Evolutionary conservation across 1,140 invertebrate species (phyloP).

Genomic region (Grapholita molesta): DNA sequence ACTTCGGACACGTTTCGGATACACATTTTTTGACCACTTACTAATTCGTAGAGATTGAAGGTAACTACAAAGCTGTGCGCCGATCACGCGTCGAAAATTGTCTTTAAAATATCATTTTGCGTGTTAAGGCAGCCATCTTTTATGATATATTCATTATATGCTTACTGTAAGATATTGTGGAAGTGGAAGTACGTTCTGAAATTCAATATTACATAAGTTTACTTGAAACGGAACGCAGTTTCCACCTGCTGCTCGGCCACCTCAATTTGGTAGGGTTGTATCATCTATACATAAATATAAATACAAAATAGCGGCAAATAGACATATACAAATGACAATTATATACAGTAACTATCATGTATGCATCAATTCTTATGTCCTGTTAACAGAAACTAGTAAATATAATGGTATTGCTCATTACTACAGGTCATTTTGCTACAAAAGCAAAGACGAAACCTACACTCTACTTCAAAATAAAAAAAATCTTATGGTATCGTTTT

Average conservation of each 20-base stretch:
- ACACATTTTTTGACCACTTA: background rate
- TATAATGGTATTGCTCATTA: conserved; percentile 17
- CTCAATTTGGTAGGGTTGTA: conserved; percentile 60
- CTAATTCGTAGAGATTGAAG: background rate
- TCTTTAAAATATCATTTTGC: background rate
- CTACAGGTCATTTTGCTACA: conserved; percentile 20
- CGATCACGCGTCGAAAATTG: background rate
- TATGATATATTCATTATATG: background rate
- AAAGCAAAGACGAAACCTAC: conserved; percentile 31
- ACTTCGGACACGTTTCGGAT: conserved; percentile 5
- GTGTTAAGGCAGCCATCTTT: conserved; percentile 12
- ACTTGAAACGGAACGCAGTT: conserved; percentile 41
- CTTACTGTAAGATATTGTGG: background rate
- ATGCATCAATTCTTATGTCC: conserved; percentile 50
- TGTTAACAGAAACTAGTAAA: conserved; percentile 42
- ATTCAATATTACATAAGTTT: conserved; percentile 6
- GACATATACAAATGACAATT: conserved; percentile 58
- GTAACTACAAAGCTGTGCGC: background rate
- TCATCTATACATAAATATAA: conserved; percentile 53
- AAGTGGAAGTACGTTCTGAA: background rate
- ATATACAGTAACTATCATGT: conserved; percentile 48
- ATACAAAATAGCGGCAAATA: conserved; percentile 71
- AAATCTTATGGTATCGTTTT: conserved; percentile 67
- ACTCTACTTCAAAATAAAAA: conserved; percentile 62
- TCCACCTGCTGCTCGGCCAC: conserved; percentile 28